phyloP scores from a whole-genome alignment of 2,797 vertebrate species.

The Urosaurus nigricauda region DNA sequence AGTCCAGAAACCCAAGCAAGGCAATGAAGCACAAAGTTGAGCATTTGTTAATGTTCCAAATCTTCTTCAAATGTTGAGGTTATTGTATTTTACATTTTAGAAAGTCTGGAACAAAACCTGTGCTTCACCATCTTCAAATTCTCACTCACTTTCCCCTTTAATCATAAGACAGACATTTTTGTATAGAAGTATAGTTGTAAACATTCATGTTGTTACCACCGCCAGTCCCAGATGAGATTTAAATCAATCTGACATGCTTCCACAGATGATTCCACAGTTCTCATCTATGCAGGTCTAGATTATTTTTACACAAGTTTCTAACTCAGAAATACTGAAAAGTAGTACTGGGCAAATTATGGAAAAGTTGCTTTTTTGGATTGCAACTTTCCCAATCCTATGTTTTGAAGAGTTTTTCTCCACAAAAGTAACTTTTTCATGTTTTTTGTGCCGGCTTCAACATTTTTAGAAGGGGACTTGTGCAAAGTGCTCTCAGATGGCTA shows the following conservation, averaged over 20 bases:
- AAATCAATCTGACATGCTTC: constrained; percentile 10
- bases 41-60: constrained; percentile 63
- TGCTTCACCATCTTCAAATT: constrained; percentile 27
- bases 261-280: not conserved
- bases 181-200: constrained; percentile 47
- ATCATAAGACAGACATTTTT: constrained; percentile 59
- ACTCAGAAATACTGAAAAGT: not conserved
- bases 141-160: constrained; percentile 44
- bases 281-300: not conserved
- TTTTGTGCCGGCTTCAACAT: not conserved
- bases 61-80: constrained; percentile 55
- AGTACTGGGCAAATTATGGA: no score
- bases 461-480: not conserved
- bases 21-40: constrained; percentile 62
- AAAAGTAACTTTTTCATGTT: no score
- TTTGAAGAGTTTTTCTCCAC: no score
- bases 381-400: no score
- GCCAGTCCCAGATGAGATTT: rapidly evolving
- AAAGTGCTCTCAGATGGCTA: not conserved
- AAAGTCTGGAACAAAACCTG: constrained; percentile 57
- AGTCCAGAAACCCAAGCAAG: constrained; percentile 67
- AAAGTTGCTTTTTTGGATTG: no score
- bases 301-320: not conserved
- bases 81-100: constrained; percentile 55
- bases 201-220: constrained; percentile 38